Conservation (phyloP, 2,113 vertebrate genomes). For the Ciconia boyciana region DNA sequence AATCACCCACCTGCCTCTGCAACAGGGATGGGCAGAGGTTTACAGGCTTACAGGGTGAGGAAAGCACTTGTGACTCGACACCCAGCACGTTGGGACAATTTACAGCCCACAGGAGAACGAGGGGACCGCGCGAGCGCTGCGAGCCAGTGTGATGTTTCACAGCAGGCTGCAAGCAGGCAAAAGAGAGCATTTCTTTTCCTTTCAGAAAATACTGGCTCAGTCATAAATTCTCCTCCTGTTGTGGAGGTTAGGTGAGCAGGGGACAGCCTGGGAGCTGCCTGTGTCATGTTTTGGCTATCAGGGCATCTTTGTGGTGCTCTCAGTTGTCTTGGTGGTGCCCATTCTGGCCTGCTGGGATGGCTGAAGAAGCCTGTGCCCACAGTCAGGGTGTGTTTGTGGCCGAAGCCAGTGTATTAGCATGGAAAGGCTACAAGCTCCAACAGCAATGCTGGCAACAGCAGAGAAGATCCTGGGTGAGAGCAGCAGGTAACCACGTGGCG, state of each 20-base stretch:
- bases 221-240: not conserved
- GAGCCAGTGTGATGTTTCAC: not conserved
- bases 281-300: not conserved
- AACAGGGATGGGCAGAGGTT: not conserved
- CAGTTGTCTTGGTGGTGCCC: too few species aligned
- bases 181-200: not conserved
- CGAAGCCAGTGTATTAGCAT: rapidly evolving
- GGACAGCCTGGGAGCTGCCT: not conserved
- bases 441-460: rapidly evolving
- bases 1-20: not conserved
- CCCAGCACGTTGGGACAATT: not conserved
- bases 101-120: not conserved
- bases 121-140: not conserved
- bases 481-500: not conserved
- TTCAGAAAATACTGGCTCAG: not conserved
- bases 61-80: not conserved
- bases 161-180: not conserved
- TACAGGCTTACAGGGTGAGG: not conserved
- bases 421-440: not conserved
- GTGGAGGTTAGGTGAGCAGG: not conserved
- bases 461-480: not conserved
- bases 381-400: not conserved
- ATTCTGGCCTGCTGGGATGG: not conserved
- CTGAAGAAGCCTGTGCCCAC: not conserved
- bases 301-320: not conserved